These are phyloP conservation scores for Crypturellus undulatus DNA, from an alignment of 2,113 vertebrate species.

Conservation along the genomic window DNA sequence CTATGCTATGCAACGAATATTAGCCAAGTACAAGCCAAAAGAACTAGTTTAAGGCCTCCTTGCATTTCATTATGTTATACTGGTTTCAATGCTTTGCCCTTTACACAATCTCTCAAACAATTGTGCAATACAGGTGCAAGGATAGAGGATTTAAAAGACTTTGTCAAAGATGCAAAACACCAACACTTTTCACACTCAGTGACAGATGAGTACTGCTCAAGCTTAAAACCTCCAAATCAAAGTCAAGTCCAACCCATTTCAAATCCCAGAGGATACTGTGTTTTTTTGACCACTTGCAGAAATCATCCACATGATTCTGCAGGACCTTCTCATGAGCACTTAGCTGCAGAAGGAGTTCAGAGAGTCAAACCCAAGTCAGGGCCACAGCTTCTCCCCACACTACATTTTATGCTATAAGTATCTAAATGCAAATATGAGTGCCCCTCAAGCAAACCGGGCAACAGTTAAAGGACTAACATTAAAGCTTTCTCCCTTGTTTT, in stretches of 20 bases:
- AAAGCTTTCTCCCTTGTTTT: neutral
- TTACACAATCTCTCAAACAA: neutral
- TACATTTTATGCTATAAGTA: neutral
- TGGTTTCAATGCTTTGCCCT: neutral
- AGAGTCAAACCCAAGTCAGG: neutral
- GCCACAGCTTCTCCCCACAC: neutral
- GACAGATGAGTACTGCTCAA: neutral
- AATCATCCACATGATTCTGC: neutral
- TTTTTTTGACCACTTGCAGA: neutral
- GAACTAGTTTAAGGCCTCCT: neutral
- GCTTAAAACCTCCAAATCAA: neutral
- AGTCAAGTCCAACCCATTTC: constrained; percentile 28
- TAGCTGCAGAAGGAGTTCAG: neutral
- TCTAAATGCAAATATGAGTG: neutral
- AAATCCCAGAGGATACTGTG: neutral
- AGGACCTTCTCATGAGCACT: neutral
- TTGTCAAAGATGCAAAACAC: neutral
- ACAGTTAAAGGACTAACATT: neutral
- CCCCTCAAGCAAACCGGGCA: neutral
- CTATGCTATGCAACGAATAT: constrained; percentile 16
- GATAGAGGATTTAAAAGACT: neutral
- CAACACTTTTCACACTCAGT: neutral
- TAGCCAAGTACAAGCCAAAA: neutral
- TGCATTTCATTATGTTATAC: constrained; percentile 15
- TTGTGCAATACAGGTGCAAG: neutral